Evolutionary conservation across 2,888 invertebrate genomes (phyloP).

Genomic region (Parasteatoda lunata): DNA sequence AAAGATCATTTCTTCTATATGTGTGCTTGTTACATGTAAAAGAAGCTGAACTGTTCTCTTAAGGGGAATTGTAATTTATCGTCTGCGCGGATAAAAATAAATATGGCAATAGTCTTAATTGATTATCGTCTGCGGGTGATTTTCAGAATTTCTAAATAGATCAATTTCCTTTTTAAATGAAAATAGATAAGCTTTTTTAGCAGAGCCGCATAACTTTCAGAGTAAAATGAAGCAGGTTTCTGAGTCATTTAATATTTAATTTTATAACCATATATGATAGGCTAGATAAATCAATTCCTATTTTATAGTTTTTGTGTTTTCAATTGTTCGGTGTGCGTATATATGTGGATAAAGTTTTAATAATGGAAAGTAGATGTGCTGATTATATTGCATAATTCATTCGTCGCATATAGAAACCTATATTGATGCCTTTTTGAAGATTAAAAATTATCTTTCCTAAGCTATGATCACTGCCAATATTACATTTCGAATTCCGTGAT

Average conservation of each 20-base stretch:
- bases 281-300: too few relatives aligned
- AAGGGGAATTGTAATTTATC: background rate
- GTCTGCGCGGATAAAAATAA: background rate
- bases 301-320: too few relatives aligned
- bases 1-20: background rate
- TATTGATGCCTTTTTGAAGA: slow-evolving; percentile 1
- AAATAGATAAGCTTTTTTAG: background rate
- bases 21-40: background rate
- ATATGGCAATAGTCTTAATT: background rate
- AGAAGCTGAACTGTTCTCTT: background rate
- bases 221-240: background rate
- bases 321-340: too few relatives aligned
- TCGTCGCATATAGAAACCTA: background rate
- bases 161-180: background rate
- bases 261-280: too few relatives aligned
- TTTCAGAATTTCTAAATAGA: background rate
- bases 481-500: background rate
- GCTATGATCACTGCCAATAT: background rate
- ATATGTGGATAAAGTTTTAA: too few relatives aligned
- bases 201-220: background rate
- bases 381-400: too few relatives aligned
- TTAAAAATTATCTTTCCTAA: background rate
- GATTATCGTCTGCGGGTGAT: background rate
- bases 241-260: background rate
- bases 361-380: too few relatives aligned